phyloP scores from a whole-genome alignment of 2,888 invertebrate species.

The Dascillus cervinus region DNA sequence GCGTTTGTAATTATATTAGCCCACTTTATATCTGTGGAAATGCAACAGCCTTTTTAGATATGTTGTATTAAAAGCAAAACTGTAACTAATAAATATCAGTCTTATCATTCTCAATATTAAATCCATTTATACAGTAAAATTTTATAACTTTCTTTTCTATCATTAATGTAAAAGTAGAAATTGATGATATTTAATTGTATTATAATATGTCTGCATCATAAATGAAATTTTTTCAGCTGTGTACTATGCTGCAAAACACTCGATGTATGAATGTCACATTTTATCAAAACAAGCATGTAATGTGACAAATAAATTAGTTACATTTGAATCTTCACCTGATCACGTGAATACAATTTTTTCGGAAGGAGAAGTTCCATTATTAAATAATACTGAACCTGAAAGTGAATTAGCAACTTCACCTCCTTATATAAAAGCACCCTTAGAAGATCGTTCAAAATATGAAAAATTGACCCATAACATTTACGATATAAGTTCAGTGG shows the following conservation, averaged over 20 bases:
- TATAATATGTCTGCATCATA: too few relatives aligned
- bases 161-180: too few relatives aligned
- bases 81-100: too few relatives aligned
- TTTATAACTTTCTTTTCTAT: too few relatives aligned
- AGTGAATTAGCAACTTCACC: slow-evolving; percentile 36
- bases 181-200: too few relatives aligned
- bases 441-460: slow-evolving; percentile 68
- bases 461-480: slow-evolving; percentile 60
- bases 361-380: slow-evolving; percentile 42
- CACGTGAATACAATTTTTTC: slow-evolving; percentile 18
- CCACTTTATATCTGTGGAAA: slow-evolving; percentile 26
- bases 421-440: slow-evolving; percentile 53
- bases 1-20: too few relatives aligned
- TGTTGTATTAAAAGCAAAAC: too few relatives aligned
- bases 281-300: slow-evolving; percentile 6
- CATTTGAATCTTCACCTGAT: slow-evolving; percentile 21
- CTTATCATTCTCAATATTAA: too few relatives aligned
- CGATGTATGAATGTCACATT: slow-evolving; percentile 6
- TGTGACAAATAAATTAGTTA: slow-evolving; percentile 6
- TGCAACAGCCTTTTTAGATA: slow-evolving; percentile 37
- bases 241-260: slow-evolving; percentile 6
- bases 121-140: too few relatives aligned
- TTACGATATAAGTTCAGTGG: slow-evolving; percentile 49
- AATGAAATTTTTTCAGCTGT: too few relatives aligned
- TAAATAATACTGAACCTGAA: slow-evolving; percentile 35